Evolutionary conservation across 1,140 invertebrate species (phyloP).

Genomic region (Anastrepha obliqua): DNA sequence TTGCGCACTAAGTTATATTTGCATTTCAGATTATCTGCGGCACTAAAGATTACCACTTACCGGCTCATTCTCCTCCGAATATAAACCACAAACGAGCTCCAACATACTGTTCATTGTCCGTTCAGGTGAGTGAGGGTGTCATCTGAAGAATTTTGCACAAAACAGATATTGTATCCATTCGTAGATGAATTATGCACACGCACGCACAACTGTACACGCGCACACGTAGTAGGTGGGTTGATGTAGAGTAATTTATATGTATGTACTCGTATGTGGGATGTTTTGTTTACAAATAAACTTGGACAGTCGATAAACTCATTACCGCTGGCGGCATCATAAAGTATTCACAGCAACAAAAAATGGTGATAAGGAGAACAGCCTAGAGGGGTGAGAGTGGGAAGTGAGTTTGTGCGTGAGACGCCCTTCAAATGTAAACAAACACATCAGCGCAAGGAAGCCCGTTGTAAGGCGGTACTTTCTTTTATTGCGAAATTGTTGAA

Average conservation of each 20-base stretch:
- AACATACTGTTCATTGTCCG: constrained; percentile 60
- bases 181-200: neutral
- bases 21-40: no score
- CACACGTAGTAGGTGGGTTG: neutral
- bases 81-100: constrained; percentile 69
- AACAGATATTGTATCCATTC: neutral
- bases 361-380: neutral
- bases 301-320: neutral
- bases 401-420: no score
- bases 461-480: no score
- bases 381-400: neutral
- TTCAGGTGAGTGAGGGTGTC: neutral
- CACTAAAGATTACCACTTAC: constrained; percentile 23
- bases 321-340: constrained; percentile 7
- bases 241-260: neutral
- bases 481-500: no score
- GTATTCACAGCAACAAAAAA: neutral
- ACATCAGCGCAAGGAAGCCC: no score
- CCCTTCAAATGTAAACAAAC: no score
- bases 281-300: constrained; percentile 15
- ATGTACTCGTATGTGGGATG: neutral
- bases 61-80: constrained; percentile 65
- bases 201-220: neutral
- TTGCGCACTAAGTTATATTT: no score
- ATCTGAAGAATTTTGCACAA: neutral